These are phyloP conservation scores for Neodon shergylaensis DNA, from an alignment of 2,113 vertebrate genomes.

Conservation along the genomic window DNA sequence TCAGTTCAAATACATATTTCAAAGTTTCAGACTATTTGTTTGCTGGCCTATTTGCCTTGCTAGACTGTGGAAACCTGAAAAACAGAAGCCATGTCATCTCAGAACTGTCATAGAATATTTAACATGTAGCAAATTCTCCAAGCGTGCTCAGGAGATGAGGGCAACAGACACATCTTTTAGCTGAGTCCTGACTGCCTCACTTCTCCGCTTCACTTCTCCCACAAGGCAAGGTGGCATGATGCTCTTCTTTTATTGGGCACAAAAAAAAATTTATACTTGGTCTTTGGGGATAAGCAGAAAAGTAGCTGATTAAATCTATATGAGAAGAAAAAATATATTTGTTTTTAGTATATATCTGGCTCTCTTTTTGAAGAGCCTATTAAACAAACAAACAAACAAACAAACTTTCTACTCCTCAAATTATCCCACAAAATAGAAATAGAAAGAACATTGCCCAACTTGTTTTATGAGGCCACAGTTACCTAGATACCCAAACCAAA, in stretches of 20 bases:
- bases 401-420: not conserved
- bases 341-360: slow-evolving; percentile 18
- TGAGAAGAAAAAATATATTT: not conserved
- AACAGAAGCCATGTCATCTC: not conserved
- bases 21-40: not conserved
- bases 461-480: not conserved
- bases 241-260: not conserved
- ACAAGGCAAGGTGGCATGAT: not conserved
- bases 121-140: not conserved
- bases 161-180: not conserved
- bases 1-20: not conserved
- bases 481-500: not conserved
- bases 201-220: not conserved
- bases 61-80: not conserved
- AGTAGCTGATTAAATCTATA: not conserved
- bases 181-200: not conserved
- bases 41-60: not conserved
- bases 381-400: not conserved
- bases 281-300: not conserved
- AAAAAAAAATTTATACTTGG: slow-evolving; percentile 5
- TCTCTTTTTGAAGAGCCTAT: slow-evolving; percentile 14
- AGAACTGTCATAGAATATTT: not conserved
- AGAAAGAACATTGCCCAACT: not conserved
- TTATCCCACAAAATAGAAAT: not conserved
- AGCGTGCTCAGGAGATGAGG: not conserved